Evolutionary conservation across 1,140 invertebrate species (phyloP), one percentile per base, ranked within the genome.

Genomic region (Neodiprion lecontei): DNA sequence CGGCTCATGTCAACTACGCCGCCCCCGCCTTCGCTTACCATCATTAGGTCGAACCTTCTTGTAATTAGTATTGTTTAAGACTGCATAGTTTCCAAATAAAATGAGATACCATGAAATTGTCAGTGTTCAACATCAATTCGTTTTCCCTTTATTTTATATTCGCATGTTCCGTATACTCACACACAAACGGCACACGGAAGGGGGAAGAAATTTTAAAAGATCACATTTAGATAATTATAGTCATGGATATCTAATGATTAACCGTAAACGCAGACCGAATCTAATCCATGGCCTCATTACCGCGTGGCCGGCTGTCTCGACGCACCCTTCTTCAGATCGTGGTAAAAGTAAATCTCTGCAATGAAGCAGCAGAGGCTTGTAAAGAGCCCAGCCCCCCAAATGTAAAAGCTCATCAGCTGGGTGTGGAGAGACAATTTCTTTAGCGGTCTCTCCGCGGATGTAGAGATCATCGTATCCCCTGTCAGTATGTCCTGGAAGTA

Each of bases 1-100:
- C 76, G 9, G 67, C 48, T 61, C 66, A 72, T 70, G 72, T 74
- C 17, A 47, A 47, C 17, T 74, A 70, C 28, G 11, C 21, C 66
- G 72, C 68, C 69, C 67, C 68, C 67, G 72, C 73, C 10, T 47
- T 2, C 70, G 53, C 68, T 23, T 74, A 74, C 49, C 69, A 70
- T 28, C 48, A 74, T 74, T 74, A 71, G 28, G 0, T 61, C 53
- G n/a, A 61, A 17, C 11, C 53, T 61, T 9, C 73, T 40, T 40
- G 28, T 40, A 40, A 40, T 40, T 40, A 40, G 28, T 40, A 40
- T 3, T 40, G 28, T 40, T 40, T 40, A 40, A 61, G 11, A 61
- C 11, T 61, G 53, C n/a, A 61, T 61, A 61, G 9, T 61, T 61
- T 40, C n/a, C 53, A 9, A 61, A 61, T 61, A 61, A 61, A 61